A percentile compares a stretch with the other conserved stretches of the same genome.
Conservation (phyloP, 2,888 invertebrate genomes). For the Xanthostigma xanthostigma region DNA sequence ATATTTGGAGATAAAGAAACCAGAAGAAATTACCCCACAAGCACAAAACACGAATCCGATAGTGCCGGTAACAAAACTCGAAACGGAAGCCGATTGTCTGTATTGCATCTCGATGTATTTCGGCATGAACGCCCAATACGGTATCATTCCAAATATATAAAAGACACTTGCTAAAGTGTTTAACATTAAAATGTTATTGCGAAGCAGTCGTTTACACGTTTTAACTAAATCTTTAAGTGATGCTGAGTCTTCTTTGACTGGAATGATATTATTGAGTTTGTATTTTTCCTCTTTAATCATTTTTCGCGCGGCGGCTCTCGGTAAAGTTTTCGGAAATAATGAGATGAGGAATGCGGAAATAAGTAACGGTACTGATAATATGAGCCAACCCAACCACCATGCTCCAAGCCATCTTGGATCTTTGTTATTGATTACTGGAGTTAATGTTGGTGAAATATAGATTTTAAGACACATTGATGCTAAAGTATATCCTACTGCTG, state of each 20-base stretch:
- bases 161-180: slow-evolving; percentile 51
- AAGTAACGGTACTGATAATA: slow-evolving; percentile 41
- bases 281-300: slow-evolving; percentile 25
- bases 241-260: slow-evolving; percentile 11
- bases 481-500: slow-evolving; percentile 50
- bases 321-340: slow-evolving; percentile 53
- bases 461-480: slow-evolving; percentile 48
- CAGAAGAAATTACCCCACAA: slow-evolving; percentile 40
- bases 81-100: slow-evolving; percentile 43
- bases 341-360: slow-evolving; percentile 44
- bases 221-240: slow-evolving; percentile 36
- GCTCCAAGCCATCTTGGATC: slow-evolving; percentile 70
- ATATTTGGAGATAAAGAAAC: slow-evolving; percentile 41
- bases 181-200: slow-evolving; percentile 47
- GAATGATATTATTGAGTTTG: slow-evolving; percentile 10
- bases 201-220: slow-evolving; percentile 41
- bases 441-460: slow-evolving; percentile 48
- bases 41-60: slow-evolving; percentile 42
- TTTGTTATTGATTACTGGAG: slow-evolving; percentile 44
- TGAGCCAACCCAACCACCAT: slow-evolving; percentile 66
- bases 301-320: slow-evolving; percentile 40
- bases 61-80: slow-evolving; percentile 50
- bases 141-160: slow-evolving; percentile 44
- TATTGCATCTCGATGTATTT: slow-evolving; percentile 66
- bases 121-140: slow-evolving; percentile 54